Evolutionary conservation across 2,888 invertebrate species (phyloP), one percentile per base, ranked within the genome.

Genomic region (Drosophila multiciliata): DNA sequence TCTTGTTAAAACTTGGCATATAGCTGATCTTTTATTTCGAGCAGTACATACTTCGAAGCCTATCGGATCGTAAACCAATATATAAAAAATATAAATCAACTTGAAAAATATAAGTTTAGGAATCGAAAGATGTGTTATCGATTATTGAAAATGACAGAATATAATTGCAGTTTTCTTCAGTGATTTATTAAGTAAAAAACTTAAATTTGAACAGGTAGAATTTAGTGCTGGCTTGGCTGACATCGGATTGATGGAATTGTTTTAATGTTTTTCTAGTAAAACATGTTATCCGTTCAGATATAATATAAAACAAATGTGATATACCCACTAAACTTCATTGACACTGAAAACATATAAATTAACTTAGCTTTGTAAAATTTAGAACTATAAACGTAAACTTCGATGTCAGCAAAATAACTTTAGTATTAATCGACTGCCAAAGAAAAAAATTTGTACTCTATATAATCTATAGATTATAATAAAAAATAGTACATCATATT

Each of bases 101-200:
- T 20, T 42, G 9, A 15, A 23, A 1, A 7, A 45, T 45, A 2
- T 1, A 20, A 42, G 12, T 7, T 20, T 3, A 7, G 3, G 0
- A 0, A 20, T 7, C 7, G 7, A 3, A 0, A 20, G 3, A 42
- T 0, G 3, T 42, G 2, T 7, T n/a, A n/a, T 42, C 11, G 42
- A 42, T 42, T 1, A 20, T 20, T 42, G 3, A 20, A 1, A 20
- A 17, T 17, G 17, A 17, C 3, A 5, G 5, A 9, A 40, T n/a
- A n/a, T 40, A 40, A 40, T 4, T 4, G 9, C 17, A 4, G 2
- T 5, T 4, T 12, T 20, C 7, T 12, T 23, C 23, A 23, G 23
- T 23, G 1, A 23, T 23, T 23, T 23, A 23, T 23, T 42, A 42
- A 20, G 12, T 1, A 12, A 45, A 20, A 45, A 20, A 42, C 42